A percentile compares a stretch with the other conserved stretches of the same genome.
Evolutionary conservation across 1,140 invertebrate species (phyloP).

Genomic region (Thereuonema tuberculata): DNA sequence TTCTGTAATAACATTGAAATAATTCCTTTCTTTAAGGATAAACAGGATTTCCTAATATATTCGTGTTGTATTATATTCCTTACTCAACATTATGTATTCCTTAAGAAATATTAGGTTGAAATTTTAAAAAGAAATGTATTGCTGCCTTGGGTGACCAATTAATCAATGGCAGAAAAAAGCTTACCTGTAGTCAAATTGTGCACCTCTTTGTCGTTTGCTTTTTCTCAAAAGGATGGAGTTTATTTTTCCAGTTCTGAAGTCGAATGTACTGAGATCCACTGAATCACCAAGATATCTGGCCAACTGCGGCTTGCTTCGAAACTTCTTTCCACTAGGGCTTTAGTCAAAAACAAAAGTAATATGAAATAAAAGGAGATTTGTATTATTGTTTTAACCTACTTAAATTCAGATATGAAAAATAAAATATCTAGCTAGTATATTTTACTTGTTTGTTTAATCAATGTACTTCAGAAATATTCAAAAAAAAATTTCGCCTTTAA

Average conservation of each 20-base stretch:
- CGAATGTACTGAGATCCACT: conserved; percentile 65
- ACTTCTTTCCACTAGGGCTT: conserved; percentile 63
- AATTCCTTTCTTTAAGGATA: too few relatives aligned
- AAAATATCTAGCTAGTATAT: too few relatives aligned
- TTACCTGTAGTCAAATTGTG: conserved; percentile 49
- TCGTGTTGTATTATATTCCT: too few relatives aligned
- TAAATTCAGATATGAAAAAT: conserved; percentile 9
- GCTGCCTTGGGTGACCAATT: background rate
- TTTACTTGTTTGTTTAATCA: background rate
- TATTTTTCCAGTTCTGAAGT: conserved; percentile 63
- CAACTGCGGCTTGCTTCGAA: conserved; percentile 65
- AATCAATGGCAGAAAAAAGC: background rate
- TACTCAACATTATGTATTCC: too few relatives aligned
- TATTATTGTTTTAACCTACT: conserved; percentile 2
- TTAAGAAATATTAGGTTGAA: too few relatives aligned
- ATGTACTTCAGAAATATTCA: too few relatives aligned
- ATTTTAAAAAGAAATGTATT: conserved; percentile 14
- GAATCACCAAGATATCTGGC: conserved; percentile 57
- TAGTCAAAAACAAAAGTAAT: conserved; percentile 21
- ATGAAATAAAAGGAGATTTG: too few relatives aligned
- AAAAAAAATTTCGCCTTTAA: too few relatives aligned
- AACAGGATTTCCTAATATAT: too few relatives aligned
- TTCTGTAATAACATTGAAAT: too few relatives aligned
- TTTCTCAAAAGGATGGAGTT: conserved; percentile 46
- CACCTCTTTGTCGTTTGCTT: conserved; percentile 45